Conservation (phyloP, 2,888 invertebrate genomes). For the Agrilus cyanescens region DNA sequence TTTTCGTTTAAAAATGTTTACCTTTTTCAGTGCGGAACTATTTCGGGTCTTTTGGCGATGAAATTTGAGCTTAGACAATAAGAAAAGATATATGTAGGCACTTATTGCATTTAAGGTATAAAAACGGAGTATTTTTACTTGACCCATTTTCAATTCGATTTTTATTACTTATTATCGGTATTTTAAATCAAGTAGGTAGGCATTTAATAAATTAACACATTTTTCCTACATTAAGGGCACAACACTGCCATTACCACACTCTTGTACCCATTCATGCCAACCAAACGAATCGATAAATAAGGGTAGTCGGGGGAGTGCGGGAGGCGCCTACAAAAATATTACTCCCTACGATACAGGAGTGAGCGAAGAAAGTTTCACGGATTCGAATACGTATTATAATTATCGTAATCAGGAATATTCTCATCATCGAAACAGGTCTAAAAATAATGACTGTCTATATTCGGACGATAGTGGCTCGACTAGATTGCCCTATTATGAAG, state of each 20-base stretch:
- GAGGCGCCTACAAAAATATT: slow-evolving; percentile 10
- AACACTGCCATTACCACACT: slow-evolving; percentile 16
- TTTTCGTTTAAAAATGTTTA: too few relatives aligned
- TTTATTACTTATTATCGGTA: too few relatives aligned
- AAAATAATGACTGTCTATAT: slow-evolving; percentile 21
- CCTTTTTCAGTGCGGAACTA: too few relatives aligned
- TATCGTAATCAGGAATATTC: slow-evolving; percentile 25
- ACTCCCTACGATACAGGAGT: slow-evolving; percentile 22
- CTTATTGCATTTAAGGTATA: too few relatives aligned
- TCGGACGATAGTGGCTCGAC: slow-evolving; percentile 29
- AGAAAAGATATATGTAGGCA: too few relatives aligned
- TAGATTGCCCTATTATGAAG: slow-evolving; percentile 23
- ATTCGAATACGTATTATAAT: slow-evolving; percentile 26
- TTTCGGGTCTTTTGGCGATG: too few relatives aligned
- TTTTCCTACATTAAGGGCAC: slow-evolving; percentile 6
- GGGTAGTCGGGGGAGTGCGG: slow-evolving; percentile 1
- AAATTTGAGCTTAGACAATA: too few relatives aligned
- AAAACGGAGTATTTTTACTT: too few relatives aligned
- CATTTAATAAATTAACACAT: not conserved
- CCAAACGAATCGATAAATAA: too few relatives aligned
- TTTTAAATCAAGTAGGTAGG: too few relatives aligned
- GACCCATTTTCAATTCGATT: too few relatives aligned
- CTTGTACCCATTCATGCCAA: slow-evolving; percentile 5
- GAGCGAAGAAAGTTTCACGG: slow-evolving; percentile 28
- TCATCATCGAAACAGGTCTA: slow-evolving; percentile 19